Base-by-base conservation (phyloP, 1,140 invertebrate genomes). In the Caerostris darwini region DNA sequence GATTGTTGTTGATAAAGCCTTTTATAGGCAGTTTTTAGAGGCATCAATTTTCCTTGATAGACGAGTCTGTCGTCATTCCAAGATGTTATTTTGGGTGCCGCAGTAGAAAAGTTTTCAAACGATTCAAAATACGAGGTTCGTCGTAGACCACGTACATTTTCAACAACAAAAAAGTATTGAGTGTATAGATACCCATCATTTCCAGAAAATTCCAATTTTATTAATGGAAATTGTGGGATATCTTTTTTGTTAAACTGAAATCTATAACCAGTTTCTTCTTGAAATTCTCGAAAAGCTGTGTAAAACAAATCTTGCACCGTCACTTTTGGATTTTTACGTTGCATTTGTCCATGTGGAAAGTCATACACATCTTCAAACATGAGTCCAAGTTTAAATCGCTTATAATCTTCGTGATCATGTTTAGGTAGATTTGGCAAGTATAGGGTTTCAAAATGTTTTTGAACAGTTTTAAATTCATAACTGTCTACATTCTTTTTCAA, bases 81-180 rank as follows among this genome's bases (percentile, higher is more conserved):
- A 59, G 4, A 1, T 17, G 3, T 19, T 8, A 88, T 67, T 17
- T 88, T 8, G 5, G 8, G 8, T 10, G 19, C 3, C 2, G n/a
- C 12, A 0, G 61, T 53, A 3, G 8, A 17, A 7, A 19, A 64
- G 3, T 17, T 7, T 0, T 12, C 53, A n/a, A 67, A 88, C 1
- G 86, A 88, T 6, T 88, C 53, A 50, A 88, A 88, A 53, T 67
- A 88, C 8, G 58, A 53, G n/a, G 64, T 58, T 53, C 86, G 7
- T 12, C 19, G 50, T 17, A 91, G 53, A 2, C n/a, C 50, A 7
- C 6, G 50, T 7, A 56, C 69, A n/a, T 82, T 59, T 59, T 82
- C 56, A 0, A 91, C 54, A 8, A 91, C 59, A 61, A 91, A 91
- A 61, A 82, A 91, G 14, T 81, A 59, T 58, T 91, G 90, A 34